Conservation (phyloP, 1,140 invertebrate species). For the Cataglyphis hispanica region DNA sequence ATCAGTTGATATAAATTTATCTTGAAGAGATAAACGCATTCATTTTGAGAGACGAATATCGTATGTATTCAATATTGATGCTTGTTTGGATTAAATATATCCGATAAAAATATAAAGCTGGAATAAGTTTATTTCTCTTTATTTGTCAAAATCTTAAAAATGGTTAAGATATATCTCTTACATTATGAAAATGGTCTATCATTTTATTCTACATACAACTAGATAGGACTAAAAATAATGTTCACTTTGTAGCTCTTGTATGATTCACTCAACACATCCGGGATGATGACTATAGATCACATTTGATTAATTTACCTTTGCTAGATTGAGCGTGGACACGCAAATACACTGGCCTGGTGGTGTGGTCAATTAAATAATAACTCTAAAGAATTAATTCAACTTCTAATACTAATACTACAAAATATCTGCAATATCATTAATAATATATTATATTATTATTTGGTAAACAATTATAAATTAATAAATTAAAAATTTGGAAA, state of each 20-base stretch:
- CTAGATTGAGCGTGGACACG: slow-evolving; percentile 7
- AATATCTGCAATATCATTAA: neutral
- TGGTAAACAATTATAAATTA: neutral
- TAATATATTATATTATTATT: neutral
- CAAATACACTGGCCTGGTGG: neutral
- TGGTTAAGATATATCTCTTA: neutral
- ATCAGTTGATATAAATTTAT: slow-evolving; percentile 34
- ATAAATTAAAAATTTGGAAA: neutral
- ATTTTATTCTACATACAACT: slow-evolving; percentile 9
- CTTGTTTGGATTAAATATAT: neutral
- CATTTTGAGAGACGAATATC: neutral
- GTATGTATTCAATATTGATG: neutral
- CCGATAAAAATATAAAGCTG: neutral
- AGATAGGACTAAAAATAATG: slow-evolving; percentile 27
- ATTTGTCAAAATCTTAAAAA: neutral
- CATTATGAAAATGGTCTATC: neutral
- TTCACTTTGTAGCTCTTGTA: neutral
- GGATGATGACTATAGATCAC: slow-evolving; percentile 40
- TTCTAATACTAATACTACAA: neutral
- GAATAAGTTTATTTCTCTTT: neutral
- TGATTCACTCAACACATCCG: slow-evolving; percentile 54
- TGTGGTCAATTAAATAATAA: slow-evolving; percentile 31
- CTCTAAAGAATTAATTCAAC: slow-evolving; percentile 7
- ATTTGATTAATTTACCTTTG: slow-evolving; percentile 44
- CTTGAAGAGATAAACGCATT: neutral